Base-by-base conservation (phyloP, 2,888 invertebrate species). In the Leucophora obtusa region DNA sequence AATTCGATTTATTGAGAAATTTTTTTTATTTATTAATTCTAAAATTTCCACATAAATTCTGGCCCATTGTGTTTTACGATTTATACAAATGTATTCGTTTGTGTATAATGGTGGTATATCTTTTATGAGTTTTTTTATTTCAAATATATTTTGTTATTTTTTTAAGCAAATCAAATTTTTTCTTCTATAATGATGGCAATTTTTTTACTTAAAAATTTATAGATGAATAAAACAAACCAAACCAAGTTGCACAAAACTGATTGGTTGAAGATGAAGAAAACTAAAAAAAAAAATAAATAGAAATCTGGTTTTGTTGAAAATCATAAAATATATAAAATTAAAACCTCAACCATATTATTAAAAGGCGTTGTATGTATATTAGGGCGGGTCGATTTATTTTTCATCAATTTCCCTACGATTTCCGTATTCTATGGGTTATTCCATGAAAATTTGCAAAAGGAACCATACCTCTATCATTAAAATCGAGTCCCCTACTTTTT, bases 181-280 rank as follows among this genome's bases (percentile, higher is more conserved):
- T 28, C 35, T 38, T 53, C 38, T 54, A 66, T 66, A 66, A 66
- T 66, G 63, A 65, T 53, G 71, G 59, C 63, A 65, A 47, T 60
- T 62, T 65, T 51, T 51, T 18, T 28, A n/a, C 8, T n/a, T 53
- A 28, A 63, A 51, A 76, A 76, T 65, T 76, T 70, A 65, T 53
- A 77, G 65, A 71, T 65, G 59, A 66, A 77, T 65, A 59, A 71
- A 77, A 66, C 59, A 66, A 71, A 77, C 71, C 71, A 66, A 65
- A 60, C 53, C 65, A 77, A 53, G 85, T 86, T 86, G 85, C 86
- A 86, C 85, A 87, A 86, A 87, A 87, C 86, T 87, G 87, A 87
- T 87, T 87, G 87, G 87, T 84, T 86, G 87, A 87, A 84, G 84
- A 82, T 50, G 47, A 58, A 28, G 15, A 9, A 50, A 35, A 38